A percentile compares a stretch with the other conserved stretches of the same genome.
These are phyloP conservation scores for Urocolius indicus DNA, from an alignment of 2,113 vertebrate species.

Conservation along the genomic window DNA sequence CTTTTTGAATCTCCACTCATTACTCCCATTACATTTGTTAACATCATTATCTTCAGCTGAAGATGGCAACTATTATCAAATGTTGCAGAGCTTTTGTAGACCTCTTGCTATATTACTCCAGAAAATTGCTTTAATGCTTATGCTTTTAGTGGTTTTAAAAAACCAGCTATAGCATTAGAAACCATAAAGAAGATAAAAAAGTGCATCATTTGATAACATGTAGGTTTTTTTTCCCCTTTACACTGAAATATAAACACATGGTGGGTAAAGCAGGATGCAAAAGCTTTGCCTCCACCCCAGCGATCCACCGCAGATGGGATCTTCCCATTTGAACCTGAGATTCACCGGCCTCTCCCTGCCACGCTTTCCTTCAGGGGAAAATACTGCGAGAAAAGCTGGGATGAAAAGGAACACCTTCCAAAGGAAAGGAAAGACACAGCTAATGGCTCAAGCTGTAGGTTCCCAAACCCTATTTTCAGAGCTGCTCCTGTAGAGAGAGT, in stretches of 20 bases:
- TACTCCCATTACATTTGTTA: slow-evolving; percentile 81
- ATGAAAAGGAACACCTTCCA: neutral
- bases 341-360: neutral
- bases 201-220: slow-evolving; percentile 58
- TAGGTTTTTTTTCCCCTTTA: slow-evolving; percentile 26
- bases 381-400: neutral
- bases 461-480: neutral
- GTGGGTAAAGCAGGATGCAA: slow-evolving; percentile 3
- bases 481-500: neutral
- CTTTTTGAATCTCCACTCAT: slow-evolving; percentile 80
- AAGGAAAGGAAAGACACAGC: neutral
- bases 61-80: slow-evolving; percentile 78
- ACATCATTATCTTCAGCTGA: slow-evolving; percentile 78
- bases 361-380: neutral
- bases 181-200: slow-evolving; percentile 71
- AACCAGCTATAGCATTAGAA: slow-evolving; percentile 73
- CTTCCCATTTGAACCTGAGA: neutral
- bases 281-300: neutral
- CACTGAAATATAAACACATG: slow-evolving; percentile 46
- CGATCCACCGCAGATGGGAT: neutral
- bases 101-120: slow-evolving; percentile 75
- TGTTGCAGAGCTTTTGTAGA: slow-evolving; percentile 70
- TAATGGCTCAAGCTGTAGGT: neutral
- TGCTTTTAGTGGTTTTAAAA: slow-evolving; percentile 76
- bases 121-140: slow-evolving; percentile 82